Evolutionary conservation across 1,140 invertebrate genomes (phyloP), one percentile per base, ranked within the genome.

Genomic region (Cherax quadricarinatus): DNA sequence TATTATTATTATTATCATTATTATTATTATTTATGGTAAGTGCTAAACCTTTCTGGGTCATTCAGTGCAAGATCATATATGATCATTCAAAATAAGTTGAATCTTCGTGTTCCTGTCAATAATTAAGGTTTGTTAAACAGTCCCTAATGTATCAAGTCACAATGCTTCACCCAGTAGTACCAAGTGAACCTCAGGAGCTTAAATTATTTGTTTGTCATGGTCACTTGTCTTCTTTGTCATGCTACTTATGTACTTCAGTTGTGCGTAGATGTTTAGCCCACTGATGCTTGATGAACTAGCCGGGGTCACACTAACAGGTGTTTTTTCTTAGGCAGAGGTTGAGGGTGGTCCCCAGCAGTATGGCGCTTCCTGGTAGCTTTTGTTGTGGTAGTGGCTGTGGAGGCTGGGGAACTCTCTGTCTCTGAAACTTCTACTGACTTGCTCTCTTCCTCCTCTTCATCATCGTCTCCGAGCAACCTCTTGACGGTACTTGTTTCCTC

Each of bases 241-340:
- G 70, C 24, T 7, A 6, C 9, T 30, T 75, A 21, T 7, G 70
- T 75, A 75, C 70, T 75, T 10, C 70, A 73, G 18, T 73, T 14
- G 12, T 16, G 4, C 9, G 16, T 18, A 48, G 83, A 30, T 62
- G 60, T 41, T 41, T 21, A 66, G 18, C 14, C 83, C 83, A 62
- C 60, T 70, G 30, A 18, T 18, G 62, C 60, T 62, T 66, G 83
- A 57, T 7, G 83, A 53, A 14, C 62, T 7, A 49, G 81, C 88
- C 82, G 66, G 80, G 80, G 90, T 91, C 90, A 91, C 90, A 91
- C 90, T 53, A 91, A 75, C 57, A 91, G 30, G 78, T 91, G 90
- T 73, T 91, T 91, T 73, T 91, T 91, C 78, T 91, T 91, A 0
- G 90, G 90, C 60, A 91, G 49, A 14, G 90, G 90, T 24, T 91